Conservation (phyloP, 1,140 invertebrate species). For the Zaprionus taronus region DNA sequence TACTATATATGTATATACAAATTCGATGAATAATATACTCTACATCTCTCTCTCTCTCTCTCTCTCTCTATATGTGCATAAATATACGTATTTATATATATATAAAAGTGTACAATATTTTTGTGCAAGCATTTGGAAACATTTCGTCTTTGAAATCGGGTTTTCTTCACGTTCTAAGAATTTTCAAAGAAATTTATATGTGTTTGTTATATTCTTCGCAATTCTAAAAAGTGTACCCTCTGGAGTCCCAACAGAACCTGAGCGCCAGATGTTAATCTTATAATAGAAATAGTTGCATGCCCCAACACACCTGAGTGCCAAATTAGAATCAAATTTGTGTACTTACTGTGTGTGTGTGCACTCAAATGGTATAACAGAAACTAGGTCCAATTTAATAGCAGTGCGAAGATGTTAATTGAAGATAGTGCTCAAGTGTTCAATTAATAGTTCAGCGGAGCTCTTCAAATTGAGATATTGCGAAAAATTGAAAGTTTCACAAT, state of each 20-base stretch:
- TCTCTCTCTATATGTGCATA: constrained; percentile 7
- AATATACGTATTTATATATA: constrained; percentile 17
- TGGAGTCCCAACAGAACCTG: constrained; percentile 25
- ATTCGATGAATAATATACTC: constrained; percentile 55
- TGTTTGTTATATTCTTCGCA: constrained; percentile 37
- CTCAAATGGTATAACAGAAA: neutral
- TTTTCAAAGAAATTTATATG: constrained; percentile 33
- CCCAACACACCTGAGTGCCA: constrained; percentile 52
- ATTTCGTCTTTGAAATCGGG: constrained; percentile 43
- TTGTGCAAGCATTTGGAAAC: constrained; percentile 53
- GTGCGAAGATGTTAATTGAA: constrained; percentile 1
- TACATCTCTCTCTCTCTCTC: constrained; percentile 14
- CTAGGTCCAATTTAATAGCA: neutral
- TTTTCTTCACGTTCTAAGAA: constrained; percentile 26
- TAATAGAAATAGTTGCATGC: constrained; percentile 51
- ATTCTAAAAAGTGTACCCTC: constrained; percentile 14
- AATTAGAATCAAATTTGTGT: constrained; percentile 28
- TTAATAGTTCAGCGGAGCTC: constrained; percentile 18
- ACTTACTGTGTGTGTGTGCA: constrained; percentile 10
- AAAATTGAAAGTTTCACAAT: constrained; percentile 38
- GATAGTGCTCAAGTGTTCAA: constrained; percentile 6
- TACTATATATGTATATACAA: constrained; percentile 19
- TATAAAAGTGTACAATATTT: constrained; percentile 27
- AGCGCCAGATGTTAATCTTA: constrained; percentile 62
- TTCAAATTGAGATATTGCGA: constrained; percentile 41